Percentiles rank a stretch among this genome's conserved stretches.
phyloP scores from a whole-genome alignment of 2,888 invertebrate genomes.

The Stenolophus ochropezus region DNA sequence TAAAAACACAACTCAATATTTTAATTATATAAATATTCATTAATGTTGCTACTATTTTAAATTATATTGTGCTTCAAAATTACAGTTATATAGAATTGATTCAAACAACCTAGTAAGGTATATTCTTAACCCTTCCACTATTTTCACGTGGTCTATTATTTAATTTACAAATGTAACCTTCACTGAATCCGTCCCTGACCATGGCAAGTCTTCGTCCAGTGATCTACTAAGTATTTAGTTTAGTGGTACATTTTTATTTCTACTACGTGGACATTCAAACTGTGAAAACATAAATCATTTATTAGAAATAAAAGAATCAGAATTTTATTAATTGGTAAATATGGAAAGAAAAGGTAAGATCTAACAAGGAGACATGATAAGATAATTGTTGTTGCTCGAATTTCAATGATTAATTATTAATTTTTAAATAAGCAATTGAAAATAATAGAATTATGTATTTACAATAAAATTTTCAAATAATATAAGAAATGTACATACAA shows the following conservation, averaged over 20 bases:
- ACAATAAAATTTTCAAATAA: too few species aligned
- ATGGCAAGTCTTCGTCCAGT: not conserved
- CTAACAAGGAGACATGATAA: too few species aligned
- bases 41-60: too few species aligned
- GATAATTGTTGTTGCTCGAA: too few species aligned
- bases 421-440: too few species aligned
- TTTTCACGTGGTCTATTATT: not conserved
- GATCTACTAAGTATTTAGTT: not conserved
- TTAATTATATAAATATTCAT: too few species aligned
- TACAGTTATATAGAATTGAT: too few species aligned
- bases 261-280: not conserved
- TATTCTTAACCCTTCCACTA: not conserved
- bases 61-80: too few species aligned
- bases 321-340: not conserved
- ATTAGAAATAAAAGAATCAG: not conserved
- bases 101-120: not conserved
- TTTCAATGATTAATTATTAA: too few species aligned
- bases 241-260: not conserved
- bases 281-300: not conserved
- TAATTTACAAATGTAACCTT: slow-evolving; percentile 1
- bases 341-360: not conserved
- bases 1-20: too few species aligned
- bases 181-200: slow-evolving; percentile 2
- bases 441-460: too few species aligned
- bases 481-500: not conserved